Percentiles rank a stretch among this genome's conserved stretches.
phyloP scores from a whole-genome alignment of 2,113 vertebrate species.

The Elaphurus davidianus region DNA sequence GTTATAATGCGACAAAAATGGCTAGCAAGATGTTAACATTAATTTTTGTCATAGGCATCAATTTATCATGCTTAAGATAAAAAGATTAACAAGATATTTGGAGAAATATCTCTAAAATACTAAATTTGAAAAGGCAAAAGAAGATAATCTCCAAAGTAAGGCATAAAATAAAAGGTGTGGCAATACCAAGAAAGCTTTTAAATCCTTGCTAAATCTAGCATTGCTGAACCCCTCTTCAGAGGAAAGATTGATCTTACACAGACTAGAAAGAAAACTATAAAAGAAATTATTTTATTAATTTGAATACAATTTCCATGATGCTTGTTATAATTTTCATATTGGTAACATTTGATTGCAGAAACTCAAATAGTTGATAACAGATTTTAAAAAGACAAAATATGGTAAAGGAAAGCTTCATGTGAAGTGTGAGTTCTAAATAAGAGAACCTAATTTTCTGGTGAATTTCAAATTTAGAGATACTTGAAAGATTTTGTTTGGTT shows the following conservation, averaged over 20 bases:
- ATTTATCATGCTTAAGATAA: conserved; percentile 72
- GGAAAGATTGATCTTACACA: not conserved
- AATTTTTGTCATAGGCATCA: conserved; percentile 65
- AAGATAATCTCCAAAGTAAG: not conserved
- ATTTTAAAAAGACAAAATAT: not conserved
- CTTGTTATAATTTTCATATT: not conserved
- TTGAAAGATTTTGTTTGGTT: not conserved
- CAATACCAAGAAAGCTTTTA: conserved; percentile 30
- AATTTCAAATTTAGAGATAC: not conserved
- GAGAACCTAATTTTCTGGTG: not conserved
- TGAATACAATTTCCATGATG: conserved; percentile 26
- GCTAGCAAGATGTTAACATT: conserved; percentile 51
- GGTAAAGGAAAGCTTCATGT: not conserved
- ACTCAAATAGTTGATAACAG: not conserved
- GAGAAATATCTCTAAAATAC: not conserved
- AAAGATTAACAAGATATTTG: conserved; percentile 51
- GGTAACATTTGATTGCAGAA: not conserved
- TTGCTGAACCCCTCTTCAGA: not conserved
- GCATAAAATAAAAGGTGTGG: conserved; percentile 26
- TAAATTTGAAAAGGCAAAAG: not conserved
- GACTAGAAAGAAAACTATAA: not conserved
- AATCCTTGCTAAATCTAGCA: not conserved
- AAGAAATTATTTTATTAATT: not conserved
- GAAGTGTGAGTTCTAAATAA: not conserved
- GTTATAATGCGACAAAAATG: conserved; percentile 50